Evolutionary conservation across 1,140 invertebrate genomes (phyloP).

Genomic region (Heliconius eleuchia): DNA sequence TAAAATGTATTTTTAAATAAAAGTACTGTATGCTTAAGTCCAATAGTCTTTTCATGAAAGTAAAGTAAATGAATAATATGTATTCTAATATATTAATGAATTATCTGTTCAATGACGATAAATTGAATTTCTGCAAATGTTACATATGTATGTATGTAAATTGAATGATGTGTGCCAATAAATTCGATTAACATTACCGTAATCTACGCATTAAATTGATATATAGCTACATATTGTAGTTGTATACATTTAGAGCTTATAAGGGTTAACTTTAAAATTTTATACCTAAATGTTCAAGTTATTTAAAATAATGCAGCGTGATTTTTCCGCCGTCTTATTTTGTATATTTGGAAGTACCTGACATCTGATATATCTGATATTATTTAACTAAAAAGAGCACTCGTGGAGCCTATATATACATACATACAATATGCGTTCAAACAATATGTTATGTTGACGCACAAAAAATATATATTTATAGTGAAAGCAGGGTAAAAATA

Average conservation of each 20-base stretch:
- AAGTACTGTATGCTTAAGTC: no score
- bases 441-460: no score
- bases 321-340: background rate
- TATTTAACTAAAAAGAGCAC: background rate
- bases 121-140: constrained; percentile 5
- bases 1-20: no score
- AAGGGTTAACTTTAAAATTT: background rate
- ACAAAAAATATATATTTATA: no score
- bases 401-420: no score
- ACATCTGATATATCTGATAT: background rate
- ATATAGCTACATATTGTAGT: background rate
- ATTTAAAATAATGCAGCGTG: no score
- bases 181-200: background rate
- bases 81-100: constrained; percentile 2
- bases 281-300: background rate
- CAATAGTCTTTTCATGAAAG: background rate
- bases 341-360: background rate
- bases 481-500: no score
- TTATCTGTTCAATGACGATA: background rate
- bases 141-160: constrained; percentile 13
- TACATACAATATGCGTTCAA: no score
- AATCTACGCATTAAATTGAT: background rate
- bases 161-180: constrained; percentile 14
- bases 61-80: background rate
- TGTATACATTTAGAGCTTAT: background rate